A percentile compares a stretch with the other conserved stretches of the same genome.
phyloP scores from a whole-genome alignment of 2,888 invertebrate species.

The Xanthorhoe spadicearia region DNA sequence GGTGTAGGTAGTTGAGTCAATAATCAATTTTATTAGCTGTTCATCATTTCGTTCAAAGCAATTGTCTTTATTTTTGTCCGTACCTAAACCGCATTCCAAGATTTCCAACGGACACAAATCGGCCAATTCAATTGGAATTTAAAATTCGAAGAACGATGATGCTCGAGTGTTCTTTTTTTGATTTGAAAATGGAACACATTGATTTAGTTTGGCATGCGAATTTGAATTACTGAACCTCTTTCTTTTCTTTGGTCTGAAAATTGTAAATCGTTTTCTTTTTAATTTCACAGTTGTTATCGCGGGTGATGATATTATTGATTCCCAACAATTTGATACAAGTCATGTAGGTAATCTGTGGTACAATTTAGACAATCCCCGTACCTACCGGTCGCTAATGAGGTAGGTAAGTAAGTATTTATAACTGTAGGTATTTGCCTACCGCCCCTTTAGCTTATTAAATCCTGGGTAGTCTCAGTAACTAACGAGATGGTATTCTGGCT shows the following conservation, averaged over 20 bases:
- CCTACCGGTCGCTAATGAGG: too few relatives aligned
- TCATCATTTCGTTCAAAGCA: constrained; percentile 1
- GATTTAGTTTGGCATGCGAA: constrained; percentile 9
- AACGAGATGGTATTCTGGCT: background rate
- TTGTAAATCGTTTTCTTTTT: too few relatives aligned
- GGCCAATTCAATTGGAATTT: constrained; percentile 21
- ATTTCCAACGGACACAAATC: constrained; percentile 7
- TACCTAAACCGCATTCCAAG: constrained; percentile 12
- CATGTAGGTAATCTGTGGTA: too few relatives aligned
- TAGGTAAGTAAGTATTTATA: too few relatives aligned
- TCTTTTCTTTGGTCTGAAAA: too few relatives aligned
- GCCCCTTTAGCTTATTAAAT: too few relatives aligned
- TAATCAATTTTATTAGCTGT: constrained; percentile 1
- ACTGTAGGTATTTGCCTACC: too few relatives aligned
- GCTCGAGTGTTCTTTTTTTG: constrained; percentile 10
- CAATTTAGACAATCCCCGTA: too few relatives aligned
- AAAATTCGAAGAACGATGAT: constrained; percentile 16
- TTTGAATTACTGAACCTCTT: background rate
- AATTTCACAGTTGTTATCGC: too few relatives aligned
- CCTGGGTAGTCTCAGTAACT: too few relatives aligned
- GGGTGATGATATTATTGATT: too few relatives aligned
- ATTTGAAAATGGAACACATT: constrained; percentile 11
- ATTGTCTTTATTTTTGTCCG: constrained; percentile 16
- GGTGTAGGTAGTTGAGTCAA: background rate
- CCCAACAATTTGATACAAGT: too few relatives aligned